phyloP scores from a whole-genome alignment of 2,113 vertebrate species.

The Regulus satrapa region DNA sequence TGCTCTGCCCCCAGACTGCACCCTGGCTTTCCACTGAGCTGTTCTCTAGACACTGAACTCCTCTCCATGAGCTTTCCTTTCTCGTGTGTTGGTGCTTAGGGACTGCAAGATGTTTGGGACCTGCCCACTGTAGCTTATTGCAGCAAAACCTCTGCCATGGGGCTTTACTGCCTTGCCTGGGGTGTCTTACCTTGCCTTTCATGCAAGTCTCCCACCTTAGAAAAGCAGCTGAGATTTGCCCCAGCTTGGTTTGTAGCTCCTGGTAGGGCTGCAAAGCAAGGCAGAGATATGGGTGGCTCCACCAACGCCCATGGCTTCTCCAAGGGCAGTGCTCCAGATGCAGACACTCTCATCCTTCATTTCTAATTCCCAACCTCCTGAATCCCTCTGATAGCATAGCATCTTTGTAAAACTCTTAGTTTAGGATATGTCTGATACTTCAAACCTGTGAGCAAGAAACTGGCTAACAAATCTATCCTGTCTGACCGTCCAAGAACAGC shows the following conservation, averaged over 20 bases:
- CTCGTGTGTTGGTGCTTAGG: not conserved
- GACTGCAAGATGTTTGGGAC: not conserved
- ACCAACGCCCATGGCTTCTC: not conserved
- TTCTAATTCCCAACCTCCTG: not conserved
- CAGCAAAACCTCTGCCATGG: not conserved
- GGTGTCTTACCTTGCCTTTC: not conserved
- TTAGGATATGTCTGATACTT: constrained; percentile 4
- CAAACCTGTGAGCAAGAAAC: not conserved
- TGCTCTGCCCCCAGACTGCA: not conserved
- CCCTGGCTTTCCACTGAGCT: not conserved
- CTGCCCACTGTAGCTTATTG: not conserved
- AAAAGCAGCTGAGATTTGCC: not conserved
- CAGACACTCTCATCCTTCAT: not conserved
- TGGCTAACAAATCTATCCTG: not conserved
- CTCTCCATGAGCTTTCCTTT: not conserved
- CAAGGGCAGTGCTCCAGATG: not conserved
- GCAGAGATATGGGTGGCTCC: not conserved
- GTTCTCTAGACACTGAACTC: not conserved
- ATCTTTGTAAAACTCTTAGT: not conserved
- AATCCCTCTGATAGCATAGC: not conserved
- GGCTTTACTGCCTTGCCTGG: not conserved
- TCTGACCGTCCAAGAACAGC: not conserved
- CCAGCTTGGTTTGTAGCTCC: not conserved
- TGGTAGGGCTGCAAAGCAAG: not conserved
- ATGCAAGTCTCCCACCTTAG: not conserved